Evolutionary conservation across 2,888 invertebrate species (phyloP), one percentile per base, ranked within the genome.

Genomic region (Drosophila affinis): DNA sequence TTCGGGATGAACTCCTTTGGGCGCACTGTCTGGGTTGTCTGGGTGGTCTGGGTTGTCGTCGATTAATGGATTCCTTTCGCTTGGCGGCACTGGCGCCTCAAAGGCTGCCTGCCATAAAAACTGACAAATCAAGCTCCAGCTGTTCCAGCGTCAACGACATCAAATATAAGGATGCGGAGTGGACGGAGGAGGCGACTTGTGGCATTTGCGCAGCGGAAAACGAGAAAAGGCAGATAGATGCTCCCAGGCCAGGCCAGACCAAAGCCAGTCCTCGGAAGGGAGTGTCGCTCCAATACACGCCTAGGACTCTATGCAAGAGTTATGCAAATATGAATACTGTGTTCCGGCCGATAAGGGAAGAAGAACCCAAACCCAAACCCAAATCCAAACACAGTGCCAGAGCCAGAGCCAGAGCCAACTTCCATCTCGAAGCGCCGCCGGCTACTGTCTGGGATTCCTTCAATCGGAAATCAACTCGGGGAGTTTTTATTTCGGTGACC

Each of bases 51-150:
- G 18, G 18, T 1, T 53, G 52, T 45, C 56, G 52, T 71, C 68
- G 68, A 69, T 69, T 69, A 54, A 72, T 77, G 67, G 68, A 60
- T 59, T 71, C 60, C 59, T 69, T 72, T 73, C 53, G 54, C 45
- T 55, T 57, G 46, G 44, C 39, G 62, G 53, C 54, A 47, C 45
- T 44, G 64, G 63, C 64, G 65, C 68, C 67, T 54, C 62, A 62
- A 72, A 68, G 75, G 62, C 75, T 76, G 65, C 59, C 54, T 76
- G 65, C 65, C 54, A 76, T 71, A 83, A 71, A 72, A 71, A 76
- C 80, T 76, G 84, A 68, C 72, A 77, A 69, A 76, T 62, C 76
- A 76, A 76, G 67, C 62, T 71, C 75, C 75, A 75, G 72, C 75
- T 76, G 70, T 67, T 60, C 72, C 65, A 68, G 57, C 62, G 60